Percentiles rank a stretch among this genome's conserved stretches.
These are phyloP conservation scores for Crotalus horridus DNA, from an alignment of 2,113 vertebrate species.

Conservation along the genomic window DNA sequence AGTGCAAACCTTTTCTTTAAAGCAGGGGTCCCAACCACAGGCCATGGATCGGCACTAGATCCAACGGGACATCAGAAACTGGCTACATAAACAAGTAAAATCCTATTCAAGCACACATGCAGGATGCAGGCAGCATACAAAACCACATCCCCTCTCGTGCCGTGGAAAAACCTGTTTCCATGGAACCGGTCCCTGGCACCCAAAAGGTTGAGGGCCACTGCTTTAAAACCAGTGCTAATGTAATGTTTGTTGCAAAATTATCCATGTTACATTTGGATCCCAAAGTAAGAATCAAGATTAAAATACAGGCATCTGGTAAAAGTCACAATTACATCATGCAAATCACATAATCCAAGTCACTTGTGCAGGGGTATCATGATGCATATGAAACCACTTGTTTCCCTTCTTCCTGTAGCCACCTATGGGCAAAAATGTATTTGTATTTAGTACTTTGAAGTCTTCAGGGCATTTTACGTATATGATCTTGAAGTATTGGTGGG, in stretches of 20 bases:
- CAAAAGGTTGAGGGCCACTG: neutral
- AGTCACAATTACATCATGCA: neutral
- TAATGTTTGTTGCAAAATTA: neutral
- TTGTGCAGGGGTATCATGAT: neutral
- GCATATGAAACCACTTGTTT: neutral
- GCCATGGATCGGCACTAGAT: neutral
- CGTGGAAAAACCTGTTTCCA: neutral
- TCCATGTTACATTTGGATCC: neutral
- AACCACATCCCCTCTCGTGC: neutral
- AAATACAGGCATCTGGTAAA: neutral
- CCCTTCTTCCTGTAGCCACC: neutral
- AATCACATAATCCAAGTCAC: neutral
- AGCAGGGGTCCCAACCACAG: too few relatives aligned
- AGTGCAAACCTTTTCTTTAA: neutral
- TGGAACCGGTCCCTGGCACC: neutral
- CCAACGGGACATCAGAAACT: neutral
- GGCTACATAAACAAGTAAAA: neutral
- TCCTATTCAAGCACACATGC: neutral
- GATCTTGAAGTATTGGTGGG: neutral
- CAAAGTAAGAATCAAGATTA: neutral
- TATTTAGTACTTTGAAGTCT: neutral
- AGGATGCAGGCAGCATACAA: neutral
- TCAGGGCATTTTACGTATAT: neutral
- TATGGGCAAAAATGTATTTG: neutral
- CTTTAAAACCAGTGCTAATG: neutral